These are phyloP conservation scores for Malurus alboscapulatus DNA, from an alignment of 2,113 vertebrate genomes.

Conservation along the genomic window DNA sequence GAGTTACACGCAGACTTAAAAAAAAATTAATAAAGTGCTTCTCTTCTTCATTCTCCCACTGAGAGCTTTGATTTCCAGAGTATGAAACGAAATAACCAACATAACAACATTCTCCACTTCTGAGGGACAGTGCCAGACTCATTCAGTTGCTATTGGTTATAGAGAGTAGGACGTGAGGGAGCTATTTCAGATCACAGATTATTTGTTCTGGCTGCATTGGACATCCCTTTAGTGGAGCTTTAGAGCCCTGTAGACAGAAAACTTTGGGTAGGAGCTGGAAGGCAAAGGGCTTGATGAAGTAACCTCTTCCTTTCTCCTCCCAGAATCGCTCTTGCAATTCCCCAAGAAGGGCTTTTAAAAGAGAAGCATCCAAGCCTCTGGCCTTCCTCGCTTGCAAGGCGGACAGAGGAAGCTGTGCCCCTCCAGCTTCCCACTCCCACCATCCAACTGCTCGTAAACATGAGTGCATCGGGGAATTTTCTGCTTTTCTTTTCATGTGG, in stretches of 20 bases:
- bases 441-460: not conserved
- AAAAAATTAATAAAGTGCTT: slow-evolving; percentile 77
- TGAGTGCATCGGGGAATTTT: not conserved
- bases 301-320: slow-evolving; percentile 10
- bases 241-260: slow-evolving; percentile 28
- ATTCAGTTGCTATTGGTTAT: slow-evolving; percentile 51
- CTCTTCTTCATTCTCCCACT: slow-evolving; percentile 72
- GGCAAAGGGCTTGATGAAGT: slow-evolving; percentile 36
- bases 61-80: slow-evolving; percentile 70
- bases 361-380: not conserved
- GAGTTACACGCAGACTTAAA: slow-evolving; percentile 61
- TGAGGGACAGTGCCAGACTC: slow-evolving; percentile 61
- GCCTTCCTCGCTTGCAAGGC: accelerated
- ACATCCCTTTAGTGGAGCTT: slow-evolving; percentile 60
- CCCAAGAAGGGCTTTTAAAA: not conserved
- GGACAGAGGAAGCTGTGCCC: accelerated
- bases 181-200: slow-evolving; percentile 17
- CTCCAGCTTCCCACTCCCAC: not conserved
- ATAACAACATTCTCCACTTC: slow-evolving; percentile 66
- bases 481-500: not conserved
- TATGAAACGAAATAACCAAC: slow-evolving; percentile 71
- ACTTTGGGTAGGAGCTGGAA: slow-evolving; percentile 41
- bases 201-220: slow-evolving; percentile 51
- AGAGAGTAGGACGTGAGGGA: slow-evolving; percentile 37
- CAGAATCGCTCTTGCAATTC: not conserved